These are phyloP conservation scores for Hydraecia micacea DNA, from an alignment of 2,888 invertebrate genomes.

Conservation along the genomic window DNA sequence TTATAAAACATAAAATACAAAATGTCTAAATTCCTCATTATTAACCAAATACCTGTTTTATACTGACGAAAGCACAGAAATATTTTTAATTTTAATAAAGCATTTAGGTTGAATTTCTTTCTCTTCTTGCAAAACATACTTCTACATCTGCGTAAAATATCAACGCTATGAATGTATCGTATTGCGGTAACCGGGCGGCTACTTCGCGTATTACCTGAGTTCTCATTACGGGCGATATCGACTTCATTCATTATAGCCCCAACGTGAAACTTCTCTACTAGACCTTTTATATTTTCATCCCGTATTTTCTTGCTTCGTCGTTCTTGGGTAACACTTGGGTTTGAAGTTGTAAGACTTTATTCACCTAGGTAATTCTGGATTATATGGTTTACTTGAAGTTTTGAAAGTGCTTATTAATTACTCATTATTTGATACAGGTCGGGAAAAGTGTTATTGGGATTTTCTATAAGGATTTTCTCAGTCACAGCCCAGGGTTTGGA, in stretches of 20 bases:
- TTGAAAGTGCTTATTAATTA: neutral
- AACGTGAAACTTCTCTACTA: constrained; percentile 37
- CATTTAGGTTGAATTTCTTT: neutral
- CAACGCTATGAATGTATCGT: constrained; percentile 51
- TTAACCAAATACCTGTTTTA: neutral
- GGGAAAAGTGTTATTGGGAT: neutral
- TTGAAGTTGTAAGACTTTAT: constrained; percentile 15
- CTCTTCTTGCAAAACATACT: constrained; percentile 34
- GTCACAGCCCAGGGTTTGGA: neutral
- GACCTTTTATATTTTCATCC: constrained; percentile 29
- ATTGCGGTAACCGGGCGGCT: constrained; percentile 49
- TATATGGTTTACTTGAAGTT: neutral
- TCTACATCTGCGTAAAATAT: constrained; percentile 46
- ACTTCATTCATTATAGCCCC: constrained; percentile 52
- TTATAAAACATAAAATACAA: neutral
- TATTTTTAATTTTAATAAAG: too few species aligned
- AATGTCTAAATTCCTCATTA: neutral
- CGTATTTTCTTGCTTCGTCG: constrained; percentile 10
- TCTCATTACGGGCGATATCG: constrained; percentile 52
- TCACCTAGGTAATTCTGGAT: neutral
- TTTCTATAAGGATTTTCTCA: neutral
- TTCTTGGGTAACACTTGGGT: constrained; percentile 6
- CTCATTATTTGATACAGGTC: neutral
- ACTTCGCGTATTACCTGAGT: constrained; percentile 50
- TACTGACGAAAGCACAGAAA: neutral